phyloP scores from a whole-genome alignment of 1,140 invertebrate genomes.

The Notospermus geniculatus region DNA sequence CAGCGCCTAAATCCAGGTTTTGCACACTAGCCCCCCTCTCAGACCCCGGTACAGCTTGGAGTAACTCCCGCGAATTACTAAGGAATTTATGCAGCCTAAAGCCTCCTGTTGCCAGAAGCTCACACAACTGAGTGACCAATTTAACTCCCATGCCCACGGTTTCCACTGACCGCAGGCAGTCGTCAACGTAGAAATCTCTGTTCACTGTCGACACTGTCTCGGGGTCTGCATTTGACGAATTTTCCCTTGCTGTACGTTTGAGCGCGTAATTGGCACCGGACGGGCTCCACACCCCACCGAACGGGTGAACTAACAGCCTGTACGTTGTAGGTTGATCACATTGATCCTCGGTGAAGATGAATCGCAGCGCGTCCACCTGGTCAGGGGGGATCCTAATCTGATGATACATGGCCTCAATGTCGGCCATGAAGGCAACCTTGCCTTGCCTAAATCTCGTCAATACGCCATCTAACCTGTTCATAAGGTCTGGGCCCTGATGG shows the following conservation, averaged over 20 bases:
- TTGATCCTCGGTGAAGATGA: conserved; percentile 2
- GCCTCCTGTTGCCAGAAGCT: background rate
- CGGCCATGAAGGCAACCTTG: conserved; percentile 23
- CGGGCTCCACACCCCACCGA: conserved; percentile 14
- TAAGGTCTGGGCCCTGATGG: conserved; percentile 45
- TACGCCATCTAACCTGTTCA: conserved; percentile 33
- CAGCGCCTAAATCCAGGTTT: background rate
- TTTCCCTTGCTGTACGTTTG: background rate
- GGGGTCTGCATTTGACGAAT: background rate
- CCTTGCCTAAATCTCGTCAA: conserved; percentile 27
- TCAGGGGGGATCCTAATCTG: conserved; percentile 3
- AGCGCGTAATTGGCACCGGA: conserved; percentile 12
- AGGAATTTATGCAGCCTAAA: conserved; percentile 3
- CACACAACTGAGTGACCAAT: conserved; percentile 2
- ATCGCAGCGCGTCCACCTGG: conserved; percentile 1
- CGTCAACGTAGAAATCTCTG: conserved; percentile 9
- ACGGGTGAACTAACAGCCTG: conserved; percentile 16
- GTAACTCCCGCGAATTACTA: background rate
- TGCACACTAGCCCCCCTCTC: conserved; percentile 1
- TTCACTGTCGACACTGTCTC: background rate
- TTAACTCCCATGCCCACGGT: background rate
- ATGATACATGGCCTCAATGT: conserved; percentile 16
- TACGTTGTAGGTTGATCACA: background rate
- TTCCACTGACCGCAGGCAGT: conserved; percentile 2
- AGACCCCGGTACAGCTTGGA: background rate